Evolutionary conservation across 2,797 vertebrate species (phyloP).

Genomic region (Paedocypris micromegethes): DNA sequence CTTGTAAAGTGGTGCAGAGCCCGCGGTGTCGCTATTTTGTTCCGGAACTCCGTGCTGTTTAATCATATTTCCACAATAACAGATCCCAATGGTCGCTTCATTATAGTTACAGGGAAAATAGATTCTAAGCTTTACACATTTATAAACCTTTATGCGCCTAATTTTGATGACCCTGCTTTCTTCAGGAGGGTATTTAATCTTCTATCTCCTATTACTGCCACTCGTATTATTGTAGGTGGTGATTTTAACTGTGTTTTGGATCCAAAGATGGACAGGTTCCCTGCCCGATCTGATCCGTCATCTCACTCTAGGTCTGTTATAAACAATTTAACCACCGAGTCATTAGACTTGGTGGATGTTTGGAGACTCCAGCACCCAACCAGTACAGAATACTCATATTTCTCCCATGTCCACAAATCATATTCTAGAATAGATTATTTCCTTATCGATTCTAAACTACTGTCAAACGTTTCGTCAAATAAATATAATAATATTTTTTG

Average conservation of each 20-base stretch:
- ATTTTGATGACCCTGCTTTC: background rate
- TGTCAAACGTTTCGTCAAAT: slow-evolving; percentile 2
- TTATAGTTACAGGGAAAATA: background rate
- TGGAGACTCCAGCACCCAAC: too few species aligned
- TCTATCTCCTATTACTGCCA: too few species aligned
- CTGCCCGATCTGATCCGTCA: too few species aligned
- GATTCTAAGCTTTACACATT: background rate
- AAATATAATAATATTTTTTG: slow-evolving; percentile 19
- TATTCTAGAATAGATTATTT: slow-evolving; percentile 19
- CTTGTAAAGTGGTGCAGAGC: background rate
- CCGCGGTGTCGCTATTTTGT: slow-evolving; percentile 21
- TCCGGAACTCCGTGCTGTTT: slow-evolving; percentile 1
- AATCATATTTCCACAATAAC: background rate
- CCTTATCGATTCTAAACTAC: slow-evolving; percentile 25
- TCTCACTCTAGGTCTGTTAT: too few species aligned
- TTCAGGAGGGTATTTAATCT: too few species aligned
- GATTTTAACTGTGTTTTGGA: too few species aligned
- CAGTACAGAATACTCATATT: slow-evolving; percentile 12
- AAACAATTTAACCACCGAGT: too few species aligned
- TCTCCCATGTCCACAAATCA: slow-evolving; percentile 10
- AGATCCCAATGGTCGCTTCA: background rate
- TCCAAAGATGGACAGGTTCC: too few species aligned
- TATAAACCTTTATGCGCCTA: background rate
- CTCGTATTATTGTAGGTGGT: too few species aligned
- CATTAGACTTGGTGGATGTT: too few species aligned